Evolutionary conservation across 2,113 vertebrate genomes (phyloP).

Genomic region (Pterocles burchelli): DNA sequence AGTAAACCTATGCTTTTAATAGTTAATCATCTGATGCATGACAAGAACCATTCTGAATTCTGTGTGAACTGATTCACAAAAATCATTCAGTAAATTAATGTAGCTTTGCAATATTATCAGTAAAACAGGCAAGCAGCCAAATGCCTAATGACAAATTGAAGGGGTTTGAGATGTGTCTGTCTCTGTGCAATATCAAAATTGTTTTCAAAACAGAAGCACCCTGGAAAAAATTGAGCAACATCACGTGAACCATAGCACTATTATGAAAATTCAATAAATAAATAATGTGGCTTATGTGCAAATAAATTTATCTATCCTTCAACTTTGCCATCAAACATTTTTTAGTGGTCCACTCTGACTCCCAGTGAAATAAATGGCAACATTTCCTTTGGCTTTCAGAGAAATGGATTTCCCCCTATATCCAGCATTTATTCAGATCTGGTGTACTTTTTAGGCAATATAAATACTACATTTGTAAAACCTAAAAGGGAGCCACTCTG

Average conservation of each 20-base stretch:
- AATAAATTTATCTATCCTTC: constrained; percentile 65
- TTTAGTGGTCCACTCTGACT: constrained; percentile 42
- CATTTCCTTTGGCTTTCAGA: neutral
- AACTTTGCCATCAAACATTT: constrained; percentile 41
- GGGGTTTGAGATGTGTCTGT: constrained; percentile 77
- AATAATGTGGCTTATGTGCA: constrained; percentile 71
- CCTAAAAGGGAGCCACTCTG: constrained; percentile 23
- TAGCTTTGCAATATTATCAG: constrained; percentile 79
- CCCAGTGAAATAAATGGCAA: neutral
- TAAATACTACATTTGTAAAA: constrained; percentile 19
- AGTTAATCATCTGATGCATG: constrained; percentile 72
- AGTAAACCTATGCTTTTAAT: constrained; percentile 74
- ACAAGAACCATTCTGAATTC: constrained; percentile 75
- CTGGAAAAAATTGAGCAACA: constrained; percentile 66
- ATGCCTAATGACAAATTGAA: constrained; percentile 79
- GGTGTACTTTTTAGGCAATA: constrained; percentile 16
- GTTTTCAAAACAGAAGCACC: constrained; percentile 79
- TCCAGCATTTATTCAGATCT: constrained; percentile 11
- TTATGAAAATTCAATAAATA: constrained; percentile 78
- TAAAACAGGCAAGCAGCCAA: constrained; percentile 79
- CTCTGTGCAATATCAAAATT: constrained; percentile 72
- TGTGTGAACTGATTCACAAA: constrained; percentile 77
- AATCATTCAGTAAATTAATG: constrained; percentile 79
- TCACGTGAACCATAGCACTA: constrained; percentile 57
- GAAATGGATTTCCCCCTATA: neutral